These are phyloP conservation scores for Falco biarmicus DNA, from an alignment of 2,797 vertebrate species.

Conservation along the genomic window DNA sequence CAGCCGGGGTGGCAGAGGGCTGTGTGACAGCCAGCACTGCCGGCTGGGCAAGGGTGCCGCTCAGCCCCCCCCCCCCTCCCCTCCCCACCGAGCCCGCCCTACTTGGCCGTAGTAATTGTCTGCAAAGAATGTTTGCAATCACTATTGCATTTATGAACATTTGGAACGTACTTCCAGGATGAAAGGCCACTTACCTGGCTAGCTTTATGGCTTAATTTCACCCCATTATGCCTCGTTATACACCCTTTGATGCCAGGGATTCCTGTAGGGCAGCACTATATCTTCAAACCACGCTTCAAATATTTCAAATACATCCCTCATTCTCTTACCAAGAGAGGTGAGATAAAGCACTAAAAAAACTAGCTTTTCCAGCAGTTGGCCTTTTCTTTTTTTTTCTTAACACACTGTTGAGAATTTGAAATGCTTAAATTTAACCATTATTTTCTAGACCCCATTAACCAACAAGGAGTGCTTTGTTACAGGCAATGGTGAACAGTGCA, in stretches of 20 bases:
- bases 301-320: not conserved
- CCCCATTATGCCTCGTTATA: not conserved
- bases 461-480: not conserved
- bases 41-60: too few species aligned
- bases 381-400: not conserved
- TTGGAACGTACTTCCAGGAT: not conserved
- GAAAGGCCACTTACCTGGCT: conserved; percentile 1
- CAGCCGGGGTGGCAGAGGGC: not conserved
- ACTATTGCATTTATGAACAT: not conserved
- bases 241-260: not conserved
- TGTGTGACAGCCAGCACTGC: accelerated
- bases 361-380: not conserved
- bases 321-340: not conserved
- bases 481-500: not conserved
- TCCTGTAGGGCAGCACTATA: conserved; percentile 5
- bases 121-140: not conserved
- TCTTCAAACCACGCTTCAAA: not conserved
- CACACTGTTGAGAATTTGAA: not conserved
- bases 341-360: not conserved
- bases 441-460: conserved; percentile 6
- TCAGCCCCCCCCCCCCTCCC: not conserved
- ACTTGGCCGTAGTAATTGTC: not conserved
- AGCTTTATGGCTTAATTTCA: not conserved
- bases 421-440: conserved; percentile 8
- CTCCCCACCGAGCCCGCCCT: accelerated